A percentile compares a stretch with the other conserved stretches of the same genome.
These are phyloP conservation scores for Rutilus rutilus DNA, from an alignment of 2,113 vertebrate species.

Conservation along the genomic window DNA sequence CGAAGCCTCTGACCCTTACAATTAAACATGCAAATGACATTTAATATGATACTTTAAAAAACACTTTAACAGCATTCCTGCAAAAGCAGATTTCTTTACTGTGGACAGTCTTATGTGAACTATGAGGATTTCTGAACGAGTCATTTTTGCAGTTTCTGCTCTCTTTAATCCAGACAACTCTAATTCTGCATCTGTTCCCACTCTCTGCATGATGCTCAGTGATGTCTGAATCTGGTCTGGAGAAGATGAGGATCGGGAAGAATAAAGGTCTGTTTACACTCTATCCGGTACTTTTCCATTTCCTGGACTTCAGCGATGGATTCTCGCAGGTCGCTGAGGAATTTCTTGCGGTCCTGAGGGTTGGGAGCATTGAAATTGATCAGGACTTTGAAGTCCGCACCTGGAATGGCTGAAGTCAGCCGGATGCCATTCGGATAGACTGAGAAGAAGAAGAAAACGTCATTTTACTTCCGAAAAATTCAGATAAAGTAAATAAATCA, in stretches of 20 bases:
- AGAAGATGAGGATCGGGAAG: neutral
- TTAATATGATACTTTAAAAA: neutral
- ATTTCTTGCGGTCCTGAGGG: constrained; percentile 97
- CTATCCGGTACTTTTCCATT: constrained; percentile 99
- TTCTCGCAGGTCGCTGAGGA: constrained; percentile 94
- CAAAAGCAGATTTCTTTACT: neutral
- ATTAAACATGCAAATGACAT: neutral
- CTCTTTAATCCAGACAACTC: neutral
- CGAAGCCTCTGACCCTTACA: neutral
- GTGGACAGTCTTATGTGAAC: too few species aligned
- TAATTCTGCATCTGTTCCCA: neutral
- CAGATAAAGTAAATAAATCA: constrained; percentile 7
- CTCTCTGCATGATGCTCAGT: neutral
- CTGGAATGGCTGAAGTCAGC: constrained; percentile 93
- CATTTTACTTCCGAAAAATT: constrained; percentile 13
- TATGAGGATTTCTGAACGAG: neutral
- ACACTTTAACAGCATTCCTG: neutral
- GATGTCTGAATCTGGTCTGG: neutral
- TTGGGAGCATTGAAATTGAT: constrained; percentile 99
- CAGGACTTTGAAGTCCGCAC: constrained; percentile 95
- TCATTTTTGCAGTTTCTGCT: neutral
- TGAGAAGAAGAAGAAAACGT: constrained; percentile 57
- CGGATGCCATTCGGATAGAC: constrained; percentile 97
- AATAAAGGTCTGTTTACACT: constrained; percentile 83
- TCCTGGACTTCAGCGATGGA: constrained; percentile 97